These are phyloP conservation scores for Propithecus coquereli DNA, from an alignment of 2,113 vertebrate species.

Conservation along the genomic window DNA sequence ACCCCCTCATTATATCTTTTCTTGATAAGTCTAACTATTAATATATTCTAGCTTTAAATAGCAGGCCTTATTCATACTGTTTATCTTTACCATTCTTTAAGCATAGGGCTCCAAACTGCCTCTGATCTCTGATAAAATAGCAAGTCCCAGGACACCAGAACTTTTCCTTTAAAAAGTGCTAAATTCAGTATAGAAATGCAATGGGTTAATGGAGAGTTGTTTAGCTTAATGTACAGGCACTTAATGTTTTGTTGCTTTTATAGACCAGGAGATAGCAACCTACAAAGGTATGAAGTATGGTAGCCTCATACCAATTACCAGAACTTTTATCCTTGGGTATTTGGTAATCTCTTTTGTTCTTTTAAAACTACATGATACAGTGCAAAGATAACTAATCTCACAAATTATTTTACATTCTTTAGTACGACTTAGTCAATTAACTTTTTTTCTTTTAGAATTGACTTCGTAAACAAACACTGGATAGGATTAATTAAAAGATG, in stretches of 20 bases:
- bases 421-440: not conserved
- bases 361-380: not conserved
- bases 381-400: not conserved
- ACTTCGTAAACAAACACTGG: not conserved
- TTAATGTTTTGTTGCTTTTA: not conserved
- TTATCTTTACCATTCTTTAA: not conserved
- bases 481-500: not conserved
- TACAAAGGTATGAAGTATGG: not conserved
- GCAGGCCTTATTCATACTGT: not conserved
- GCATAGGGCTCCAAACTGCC: not conserved
- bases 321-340: not conserved
- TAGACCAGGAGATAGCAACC: not conserved
- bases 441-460: slow-evolving; percentile 8
- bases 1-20: not conserved
- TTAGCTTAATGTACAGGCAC: not conserved
- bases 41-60: slow-evolving; percentile 26
- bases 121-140: not conserved
- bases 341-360: not conserved
- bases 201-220: not conserved
- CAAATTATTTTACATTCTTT: slow-evolving; percentile 36
- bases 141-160: not conserved
- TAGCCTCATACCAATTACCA: not conserved
- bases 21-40: not conserved
- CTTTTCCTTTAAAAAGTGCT: not conserved
- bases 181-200: not conserved